Conservation (phyloP, 2,888 invertebrate genomes). For the Andrena chrysosceles region DNA sequence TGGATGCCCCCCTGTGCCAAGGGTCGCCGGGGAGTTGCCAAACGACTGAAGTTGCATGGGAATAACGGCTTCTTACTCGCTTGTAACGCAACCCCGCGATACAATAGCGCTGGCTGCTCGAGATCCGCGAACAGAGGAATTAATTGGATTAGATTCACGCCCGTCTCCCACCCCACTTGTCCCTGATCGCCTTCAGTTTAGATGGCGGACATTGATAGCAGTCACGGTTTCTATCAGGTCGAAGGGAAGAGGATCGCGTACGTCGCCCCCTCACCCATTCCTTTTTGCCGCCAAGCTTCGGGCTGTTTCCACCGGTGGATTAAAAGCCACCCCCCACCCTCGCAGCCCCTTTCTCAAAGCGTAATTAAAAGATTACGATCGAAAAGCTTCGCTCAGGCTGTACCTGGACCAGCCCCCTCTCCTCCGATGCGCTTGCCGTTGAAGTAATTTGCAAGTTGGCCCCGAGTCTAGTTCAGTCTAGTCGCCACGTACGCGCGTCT, state of each 20-base stretch:
- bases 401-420: constrained; percentile 5
- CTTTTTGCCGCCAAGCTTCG: neutral
- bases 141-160: constrained; percentile 42
- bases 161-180: neutral
- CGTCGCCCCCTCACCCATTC: neutral
- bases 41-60: constrained; percentile 61
- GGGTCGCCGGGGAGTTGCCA: constrained; percentile 54
- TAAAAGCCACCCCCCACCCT: constrained; percentile 20
- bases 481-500: constrained; percentile 14
- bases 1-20: constrained; percentile 49
- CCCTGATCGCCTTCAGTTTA: constrained; percentile 8
- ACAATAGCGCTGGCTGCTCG: neutral
- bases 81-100: neutral
- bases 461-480: constrained; percentile 2
- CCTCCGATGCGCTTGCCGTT: constrained; percentile 34
- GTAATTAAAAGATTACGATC: constrained; percentile 70
- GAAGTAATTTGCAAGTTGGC: constrained; percentile 64
- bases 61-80: constrained; percentile 51
- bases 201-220: constrained; percentile 40
- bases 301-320: constrained; percentile 32
- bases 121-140: constrained; percentile 21
- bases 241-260: constrained; percentile 6
- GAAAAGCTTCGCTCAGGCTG: constrained; percentile 42
- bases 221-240: constrained; percentile 42
- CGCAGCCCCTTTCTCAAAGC: neutral